A percentile compares a stretch with the other conserved stretches of the same genome.
phyloP scores from a whole-genome alignment of 1,140 invertebrate genomes.

The Drosophila guanche region DNA sequence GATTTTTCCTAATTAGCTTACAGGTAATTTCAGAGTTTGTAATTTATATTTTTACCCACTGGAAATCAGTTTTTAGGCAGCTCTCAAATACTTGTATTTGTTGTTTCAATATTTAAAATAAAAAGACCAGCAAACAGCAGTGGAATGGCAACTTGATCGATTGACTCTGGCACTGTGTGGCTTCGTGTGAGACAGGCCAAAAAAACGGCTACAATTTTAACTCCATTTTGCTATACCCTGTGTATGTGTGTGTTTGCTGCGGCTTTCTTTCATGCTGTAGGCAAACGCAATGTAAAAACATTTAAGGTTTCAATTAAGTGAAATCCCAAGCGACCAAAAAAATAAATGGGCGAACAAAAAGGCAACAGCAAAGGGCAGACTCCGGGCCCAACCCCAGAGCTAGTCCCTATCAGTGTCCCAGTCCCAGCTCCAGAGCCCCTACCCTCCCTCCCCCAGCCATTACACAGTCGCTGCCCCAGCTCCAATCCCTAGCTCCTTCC shows the following conservation, averaged over 20 bases:
- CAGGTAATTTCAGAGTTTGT: neutral
- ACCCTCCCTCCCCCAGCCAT: too few relatives aligned
- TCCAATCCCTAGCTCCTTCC: too few relatives aligned
- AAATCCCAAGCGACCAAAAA: slow-evolving; percentile 64
- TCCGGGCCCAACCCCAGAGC: neutral
- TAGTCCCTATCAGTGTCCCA: too few relatives aligned
- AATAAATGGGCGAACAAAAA: slow-evolving; percentile 46
- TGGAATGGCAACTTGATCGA: slow-evolving; percentile 67
- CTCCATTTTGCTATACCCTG: slow-evolving; percentile 7
- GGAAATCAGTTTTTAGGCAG: neutral
- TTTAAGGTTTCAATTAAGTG: slow-evolving; percentile 81
- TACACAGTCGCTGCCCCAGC: too few relatives aligned
- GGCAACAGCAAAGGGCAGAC: slow-evolving; percentile 21
- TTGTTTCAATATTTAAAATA: slow-evolving; percentile 16
- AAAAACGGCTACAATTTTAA: slow-evolving; percentile 27
- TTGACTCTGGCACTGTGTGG: slow-evolving; percentile 35
- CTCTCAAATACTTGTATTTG: neutral
- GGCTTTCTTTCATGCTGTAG: slow-evolving; percentile 43
- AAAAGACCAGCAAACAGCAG: slow-evolving; percentile 43
- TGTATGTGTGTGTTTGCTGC: slow-evolving; percentile 20
- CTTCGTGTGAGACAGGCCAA: slow-evolving; percentile 6
- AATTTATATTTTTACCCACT: too few relatives aligned
- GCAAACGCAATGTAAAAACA: slow-evolving; percentile 73
- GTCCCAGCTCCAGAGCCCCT: too few relatives aligned
- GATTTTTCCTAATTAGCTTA: slow-evolving; percentile 18